Conservation (phyloP, 2,888 invertebrate genomes). For the Digitonthophagus gazella region DNA sequence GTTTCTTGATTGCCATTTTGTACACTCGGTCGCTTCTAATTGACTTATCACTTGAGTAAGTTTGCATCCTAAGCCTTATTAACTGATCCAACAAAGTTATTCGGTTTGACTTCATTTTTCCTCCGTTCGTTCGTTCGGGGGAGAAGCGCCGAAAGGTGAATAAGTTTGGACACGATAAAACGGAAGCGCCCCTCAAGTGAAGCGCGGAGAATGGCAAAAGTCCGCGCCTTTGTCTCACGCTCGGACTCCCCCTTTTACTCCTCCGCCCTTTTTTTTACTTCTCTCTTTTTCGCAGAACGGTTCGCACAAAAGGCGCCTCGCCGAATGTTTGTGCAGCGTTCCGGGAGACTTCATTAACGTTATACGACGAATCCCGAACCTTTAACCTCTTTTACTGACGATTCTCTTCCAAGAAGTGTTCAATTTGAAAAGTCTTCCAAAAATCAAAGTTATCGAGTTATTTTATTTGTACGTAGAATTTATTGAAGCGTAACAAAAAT, state of each 20-base stretch:
- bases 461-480: too few relatives aligned
- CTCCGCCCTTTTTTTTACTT: conserved; percentile 21
- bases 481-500: too few relatives aligned
- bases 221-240: conserved; percentile 32
- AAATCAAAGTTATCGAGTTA: too few relatives aligned
- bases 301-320: conserved; percentile 32
- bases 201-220: conserved; percentile 36
- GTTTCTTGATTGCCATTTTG: not conserved
- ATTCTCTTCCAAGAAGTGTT: too few relatives aligned
- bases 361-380: conserved; percentile 29
- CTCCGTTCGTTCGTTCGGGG: not conserved
- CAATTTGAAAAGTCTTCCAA: too few relatives aligned
- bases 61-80: not conserved
- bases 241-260: conserved; percentile 32
- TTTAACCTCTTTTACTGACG: not conserved
- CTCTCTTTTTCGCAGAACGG: not conserved
- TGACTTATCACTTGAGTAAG: not conserved
- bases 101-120: not conserved
- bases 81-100: not conserved
- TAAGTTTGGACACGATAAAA: conserved; percentile 35
- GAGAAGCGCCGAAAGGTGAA: not conserved
- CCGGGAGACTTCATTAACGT: conserved; percentile 34
- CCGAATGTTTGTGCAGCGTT: conserved; percentile 32
- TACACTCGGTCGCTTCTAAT: not conserved
- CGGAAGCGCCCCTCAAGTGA: conserved; percentile 34